These are phyloP conservation scores for Copsychus sechellarum DNA, from an alignment of 2,113 vertebrate genomes.

Conservation along the genomic window DNA sequence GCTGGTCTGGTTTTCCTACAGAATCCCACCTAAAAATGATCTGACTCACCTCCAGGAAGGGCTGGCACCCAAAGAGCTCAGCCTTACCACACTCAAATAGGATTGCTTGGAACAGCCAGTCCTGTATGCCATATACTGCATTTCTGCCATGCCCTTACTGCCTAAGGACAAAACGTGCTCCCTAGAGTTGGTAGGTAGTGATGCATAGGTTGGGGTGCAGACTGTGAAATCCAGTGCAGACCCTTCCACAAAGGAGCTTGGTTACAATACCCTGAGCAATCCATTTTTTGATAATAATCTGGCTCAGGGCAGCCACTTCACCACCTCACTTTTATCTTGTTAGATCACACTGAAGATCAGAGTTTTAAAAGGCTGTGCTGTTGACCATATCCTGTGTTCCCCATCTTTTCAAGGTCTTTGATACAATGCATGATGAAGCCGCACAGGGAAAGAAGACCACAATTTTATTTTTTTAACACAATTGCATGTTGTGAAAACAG, in stretches of 20 bases:
- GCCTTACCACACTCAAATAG: not conserved
- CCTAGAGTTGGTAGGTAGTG: not conserved
- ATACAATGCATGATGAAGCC: fast-evolving
- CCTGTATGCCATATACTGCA: not conserved
- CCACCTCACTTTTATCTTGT: not conserved
- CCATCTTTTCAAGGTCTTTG: not conserved
- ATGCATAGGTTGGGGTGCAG: not conserved
- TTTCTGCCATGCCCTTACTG: not conserved
- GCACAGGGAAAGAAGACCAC: not conserved
- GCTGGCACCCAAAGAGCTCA: not conserved
- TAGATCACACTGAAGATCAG: not conserved
- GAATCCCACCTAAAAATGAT: not conserved
- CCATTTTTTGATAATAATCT: not conserved
- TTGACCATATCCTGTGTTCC: not conserved
- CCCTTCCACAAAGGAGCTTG: fast-evolving
- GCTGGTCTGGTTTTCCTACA: not conserved
- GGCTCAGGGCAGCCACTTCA: not conserved
- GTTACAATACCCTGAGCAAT: not conserved
- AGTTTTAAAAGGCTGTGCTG: not conserved
- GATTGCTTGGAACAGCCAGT: not conserved
- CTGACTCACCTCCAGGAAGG: not conserved
- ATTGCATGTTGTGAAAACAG: not conserved
- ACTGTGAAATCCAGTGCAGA: not conserved
- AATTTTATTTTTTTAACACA: not conserved
- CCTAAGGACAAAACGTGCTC: not conserved